Evolutionary conservation across 2,797 vertebrate species (phyloP).

Genomic region (Salmo trutta): DNA sequence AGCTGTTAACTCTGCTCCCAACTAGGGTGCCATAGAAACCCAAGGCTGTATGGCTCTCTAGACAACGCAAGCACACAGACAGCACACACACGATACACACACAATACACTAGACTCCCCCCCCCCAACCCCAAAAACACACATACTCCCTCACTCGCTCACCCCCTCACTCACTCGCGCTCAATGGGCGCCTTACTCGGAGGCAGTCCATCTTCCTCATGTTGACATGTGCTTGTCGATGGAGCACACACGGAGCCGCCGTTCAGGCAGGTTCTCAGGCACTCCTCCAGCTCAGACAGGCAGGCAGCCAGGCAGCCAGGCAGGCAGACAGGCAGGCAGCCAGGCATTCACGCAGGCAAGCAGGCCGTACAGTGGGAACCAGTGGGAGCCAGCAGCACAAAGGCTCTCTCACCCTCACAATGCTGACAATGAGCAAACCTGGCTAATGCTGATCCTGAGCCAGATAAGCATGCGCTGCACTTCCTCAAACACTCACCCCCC

Average conservation of each 20-base stretch:
- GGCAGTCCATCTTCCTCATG: conserved; percentile 68
- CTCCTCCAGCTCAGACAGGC: conserved; percentile 9
- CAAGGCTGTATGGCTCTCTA: conserved; percentile 20
- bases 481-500: conserved; percentile 28
- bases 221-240: conserved; percentile 65
- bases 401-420: conserved; percentile 30
- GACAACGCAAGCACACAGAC: conserved; percentile 20
- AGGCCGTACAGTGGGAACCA: conserved; percentile 1
- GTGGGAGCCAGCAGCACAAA: conserved; percentile 2
- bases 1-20: conserved; percentile 66
- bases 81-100: conserved; percentile 12
- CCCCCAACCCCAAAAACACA: conserved; percentile 20
- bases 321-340: too few relatives aligned
- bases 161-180: conserved; percentile 54
- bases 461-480: conserved; percentile 51
- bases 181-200: conserved; percentile 52
- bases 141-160: conserved; percentile 55
- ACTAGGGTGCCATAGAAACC: conserved; percentile 16
- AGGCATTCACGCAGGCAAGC: neutral
- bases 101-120: conserved; percentile 28
- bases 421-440: conserved; percentile 53
- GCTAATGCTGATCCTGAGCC: conserved; percentile 51
- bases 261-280: conserved; percentile 6
- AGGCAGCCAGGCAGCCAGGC: too few relatives aligned
- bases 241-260: conserved; percentile 45